Base-by-base conservation (phyloP, 2,113 vertebrate genomes). In the Xenopus borealis region DNA sequence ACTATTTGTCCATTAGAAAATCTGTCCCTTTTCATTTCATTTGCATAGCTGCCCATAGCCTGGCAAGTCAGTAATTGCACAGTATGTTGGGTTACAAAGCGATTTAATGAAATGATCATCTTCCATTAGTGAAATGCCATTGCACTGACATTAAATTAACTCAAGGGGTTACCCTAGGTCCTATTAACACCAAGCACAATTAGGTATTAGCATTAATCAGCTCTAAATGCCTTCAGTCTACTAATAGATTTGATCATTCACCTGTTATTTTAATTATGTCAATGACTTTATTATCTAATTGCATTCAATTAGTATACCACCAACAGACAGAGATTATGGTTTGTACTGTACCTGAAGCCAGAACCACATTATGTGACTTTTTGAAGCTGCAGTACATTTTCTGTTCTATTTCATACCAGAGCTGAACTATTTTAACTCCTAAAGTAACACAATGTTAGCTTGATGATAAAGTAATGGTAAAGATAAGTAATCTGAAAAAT, bases 261-360 rank as follows among this genome's bases (percentile, higher is more conserved):
- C 73, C 73, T 76, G 73, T 76, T 76, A 76, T 69, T 76, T 76
- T 76, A 76, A 76, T 76, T 76, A 76, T 76, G 66, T 76, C 66
- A 76, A 55, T 16, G 58, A n/a, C 58, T 69, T 76, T 69, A 67
- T 75, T 75, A 53, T 76, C 59, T 69, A 76, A 76, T 76, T 76
- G 73, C 66, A 75, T 75, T 75, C 33, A 76, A 76, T 76, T 69
- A 69, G 73, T 76, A 53, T 76, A 19, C 73, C 73, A 76, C 73
- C 73, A 76, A 53, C 66, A 55, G 73, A 62, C 46, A 67, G 52
- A 63, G 58, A 69, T 44, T 76, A 57, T 69, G 59, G 59, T 62
- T 33, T 75, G n/a, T 46, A 53, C 46, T 75, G 57, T 69, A 76
- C 72, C 57, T 69, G 57, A n/a, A 69, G 72, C 16, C 57, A 53